Conservation (phyloP, 1,140 invertebrate species). For the Samia ricini region DNA sequence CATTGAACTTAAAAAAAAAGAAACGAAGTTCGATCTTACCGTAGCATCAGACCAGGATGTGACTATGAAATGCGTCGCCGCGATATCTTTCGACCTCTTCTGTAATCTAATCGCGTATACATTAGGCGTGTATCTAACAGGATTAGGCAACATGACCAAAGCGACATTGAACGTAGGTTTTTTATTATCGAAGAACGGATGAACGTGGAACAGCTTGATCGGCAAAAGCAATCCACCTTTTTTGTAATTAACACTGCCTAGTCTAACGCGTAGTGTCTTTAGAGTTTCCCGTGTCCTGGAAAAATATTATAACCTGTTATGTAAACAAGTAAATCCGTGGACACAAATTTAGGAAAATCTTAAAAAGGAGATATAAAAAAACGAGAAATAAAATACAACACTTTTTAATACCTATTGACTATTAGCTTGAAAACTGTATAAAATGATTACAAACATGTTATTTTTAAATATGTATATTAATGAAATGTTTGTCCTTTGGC, state of each 20-base stretch:
- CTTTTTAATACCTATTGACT: too few relatives aligned
- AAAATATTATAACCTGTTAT: slow-evolving; percentile 6
- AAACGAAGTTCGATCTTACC: neutral
- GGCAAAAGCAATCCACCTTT: slow-evolving; percentile 44
- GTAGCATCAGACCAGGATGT: slow-evolving; percentile 31
- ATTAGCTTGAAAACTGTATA: too few relatives aligned
- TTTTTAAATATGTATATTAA: too few relatives aligned
- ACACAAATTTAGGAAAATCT: too few relatives aligned
- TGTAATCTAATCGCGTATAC: slow-evolving; percentile 41
- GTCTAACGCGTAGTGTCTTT: slow-evolving; percentile 37
- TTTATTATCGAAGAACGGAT: slow-evolving; percentile 51
- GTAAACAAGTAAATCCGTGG: neutral
- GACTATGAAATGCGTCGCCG: slow-evolving; percentile 43
- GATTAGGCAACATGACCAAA: slow-evolving; percentile 37
- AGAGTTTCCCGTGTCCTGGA: slow-evolving; percentile 43
- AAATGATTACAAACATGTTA: too few relatives aligned
- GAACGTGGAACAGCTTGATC: slow-evolving; percentile 49
- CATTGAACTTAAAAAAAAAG: too few relatives aligned
- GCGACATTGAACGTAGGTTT: slow-evolving; percentile 52
- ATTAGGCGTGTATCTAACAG: slow-evolving; percentile 33
- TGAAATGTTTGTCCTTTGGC: too few relatives aligned
- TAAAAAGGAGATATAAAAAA: too few relatives aligned
- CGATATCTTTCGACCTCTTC: slow-evolving; percentile 13
- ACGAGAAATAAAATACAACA: too few relatives aligned
- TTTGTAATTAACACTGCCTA: slow-evolving; percentile 55